Base-by-base conservation (phyloP, 2,797 vertebrate species). In the Ceryle rudis region DNA sequence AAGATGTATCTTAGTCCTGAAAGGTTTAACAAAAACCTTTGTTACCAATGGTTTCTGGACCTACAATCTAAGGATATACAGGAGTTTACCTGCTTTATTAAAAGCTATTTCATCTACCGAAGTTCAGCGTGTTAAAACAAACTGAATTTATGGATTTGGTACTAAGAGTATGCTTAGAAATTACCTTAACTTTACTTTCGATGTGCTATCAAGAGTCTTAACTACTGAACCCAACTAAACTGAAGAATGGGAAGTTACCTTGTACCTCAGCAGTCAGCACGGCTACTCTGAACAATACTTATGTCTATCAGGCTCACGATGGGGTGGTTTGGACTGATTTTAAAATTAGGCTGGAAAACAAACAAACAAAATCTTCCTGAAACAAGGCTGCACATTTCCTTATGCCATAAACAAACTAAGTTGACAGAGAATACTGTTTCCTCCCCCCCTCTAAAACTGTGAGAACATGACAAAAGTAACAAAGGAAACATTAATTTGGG, bases 401-500 rank as follows among this genome's bases (percentile, higher is more conserved):
- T 46, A 82, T 42, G 31, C 60, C 44, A 67, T 6, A 54, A 62
- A 37, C 39, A 60, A 89, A 64, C 37, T 72, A 64, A 65, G 42
- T 2, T 83, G 69, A 66, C 55, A 91, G 66, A 83, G 55, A 88
- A 75, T 11, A 25, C 4, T 69, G 12, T 22, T 84, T 89, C 41
- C 69, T 72, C 49, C 73, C 66, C 89, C 61, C 39, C 21, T 90
- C 21, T 90, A 61, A 41, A 92, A 69, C 58, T 86, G 8, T 86
- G 93, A 96, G 89, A 94, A 92, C 69, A 88, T 94, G 95, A 97
- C 97, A 97, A 97, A 98, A 96, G 81, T 98, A 98, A 99, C 98
- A 95, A 98, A 96, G 96, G 94, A 98, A 98, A 98, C 96, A 92
- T 98, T 98, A 95, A 97, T 97, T 98, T 97, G 96, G 98, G 98